Percentiles rank a stretch among this genome's conserved stretches.
Evolutionary conservation across 1,140 invertebrate species (phyloP).

Genomic region (Heliothis virescens): DNA sequence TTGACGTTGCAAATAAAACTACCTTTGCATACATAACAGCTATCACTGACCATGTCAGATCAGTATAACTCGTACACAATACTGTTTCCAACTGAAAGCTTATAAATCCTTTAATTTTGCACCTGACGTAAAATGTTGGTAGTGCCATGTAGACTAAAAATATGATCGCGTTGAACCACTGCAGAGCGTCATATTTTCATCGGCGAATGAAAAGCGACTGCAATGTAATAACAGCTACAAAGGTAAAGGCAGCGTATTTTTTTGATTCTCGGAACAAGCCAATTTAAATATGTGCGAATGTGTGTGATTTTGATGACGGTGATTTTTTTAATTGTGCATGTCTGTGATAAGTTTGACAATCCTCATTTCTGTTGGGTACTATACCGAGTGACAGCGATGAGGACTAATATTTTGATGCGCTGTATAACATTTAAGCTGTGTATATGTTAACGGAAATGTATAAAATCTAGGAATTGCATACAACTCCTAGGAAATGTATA

Average conservation of each 20-base stretch:
- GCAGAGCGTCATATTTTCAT: conserved; percentile 32
- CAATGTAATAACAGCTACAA: conserved; percentile 38
- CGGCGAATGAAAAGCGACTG: conserved; percentile 38
- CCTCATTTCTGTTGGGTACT: too few species aligned
- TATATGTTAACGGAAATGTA: too few species aligned
- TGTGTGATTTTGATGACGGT: not conserved
- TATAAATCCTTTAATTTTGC: conserved; percentile 30
- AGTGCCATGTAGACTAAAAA: conserved; percentile 32
- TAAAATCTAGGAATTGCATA: too few species aligned
- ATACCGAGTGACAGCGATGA: too few species aligned
- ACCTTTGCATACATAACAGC: not conserved
- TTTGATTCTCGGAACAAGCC: not conserved
- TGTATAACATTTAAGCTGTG: too few species aligned
- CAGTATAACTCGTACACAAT: not conserved
- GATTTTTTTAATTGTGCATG: not conserved
- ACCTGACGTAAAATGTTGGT: conserved; percentile 22
- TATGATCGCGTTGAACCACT: conserved; percentile 22
- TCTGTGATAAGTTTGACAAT: too few species aligned
- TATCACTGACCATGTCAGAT: conserved; percentile 1
- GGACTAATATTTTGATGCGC: too few species aligned
- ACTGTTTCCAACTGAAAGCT: conserved; percentile 4
- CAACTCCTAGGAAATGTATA: too few species aligned
- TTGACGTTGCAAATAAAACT: not conserved
- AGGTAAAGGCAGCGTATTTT: conserved; percentile 1
- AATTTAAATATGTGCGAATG: conserved; percentile 29